These are phyloP conservation scores for Drepanosiphum platanoidis DNA, from an alignment of 2,888 invertebrate species.

Conservation along the genomic window DNA sequence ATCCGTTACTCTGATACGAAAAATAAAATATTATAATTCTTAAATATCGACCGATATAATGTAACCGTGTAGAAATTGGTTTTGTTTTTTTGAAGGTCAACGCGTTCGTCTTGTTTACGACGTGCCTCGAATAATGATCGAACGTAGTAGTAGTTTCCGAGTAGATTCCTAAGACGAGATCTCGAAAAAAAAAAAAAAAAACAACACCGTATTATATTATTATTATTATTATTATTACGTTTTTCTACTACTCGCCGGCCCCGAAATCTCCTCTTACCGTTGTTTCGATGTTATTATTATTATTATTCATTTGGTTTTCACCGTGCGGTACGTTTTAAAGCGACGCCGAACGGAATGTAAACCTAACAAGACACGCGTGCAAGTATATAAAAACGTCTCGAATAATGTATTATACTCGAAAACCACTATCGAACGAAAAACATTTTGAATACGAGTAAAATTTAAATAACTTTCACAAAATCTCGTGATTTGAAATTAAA, in stretches of 20 bases:
- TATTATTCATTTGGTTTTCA: background rate
- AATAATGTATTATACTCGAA: background rate
- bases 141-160: background rate
- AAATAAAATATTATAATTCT: background rate
- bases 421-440: no score
- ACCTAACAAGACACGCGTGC: background rate
- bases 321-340: background rate
- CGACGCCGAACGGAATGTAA: background rate
- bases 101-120: background rate
- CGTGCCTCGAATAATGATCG: background rate
- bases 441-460: no score
- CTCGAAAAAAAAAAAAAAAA: background rate
- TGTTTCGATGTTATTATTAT: background rate
- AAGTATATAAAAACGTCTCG: background rate
- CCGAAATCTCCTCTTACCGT: background rate
- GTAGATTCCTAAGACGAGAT: background rate
- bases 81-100: constrained; percentile 1
- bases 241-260: background rate
- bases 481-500: background rate
- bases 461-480: background rate
- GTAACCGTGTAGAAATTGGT: background rate
- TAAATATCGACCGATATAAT: background rate
- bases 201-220: background rate
- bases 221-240: background rate
- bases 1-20: no score